These are phyloP conservation scores for Sphaerophoria taeniata DNA, from an alignment of 2,888 invertebrate genomes.

Conservation along the genomic window DNA sequence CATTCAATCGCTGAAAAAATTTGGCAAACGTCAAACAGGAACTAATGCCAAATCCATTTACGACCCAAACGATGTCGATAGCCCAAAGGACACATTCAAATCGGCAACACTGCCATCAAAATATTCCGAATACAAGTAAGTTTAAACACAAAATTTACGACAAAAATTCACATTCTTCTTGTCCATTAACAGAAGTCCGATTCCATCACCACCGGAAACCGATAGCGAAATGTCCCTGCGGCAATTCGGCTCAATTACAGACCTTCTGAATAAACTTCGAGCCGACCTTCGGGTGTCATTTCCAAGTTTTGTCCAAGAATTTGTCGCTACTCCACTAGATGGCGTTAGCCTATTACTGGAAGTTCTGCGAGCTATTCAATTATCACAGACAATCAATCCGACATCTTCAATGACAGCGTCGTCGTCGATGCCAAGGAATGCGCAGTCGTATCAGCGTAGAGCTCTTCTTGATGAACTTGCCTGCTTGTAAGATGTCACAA, in stretches of 20 bases:
- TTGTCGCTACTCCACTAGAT: constrained; percentile 93
- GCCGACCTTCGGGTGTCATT: constrained; percentile 94
- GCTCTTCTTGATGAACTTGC: constrained; percentile 94
- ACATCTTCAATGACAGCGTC: constrained; percentile 78
- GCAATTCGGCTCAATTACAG: constrained; percentile 94
- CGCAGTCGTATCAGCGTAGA: constrained; percentile 88
- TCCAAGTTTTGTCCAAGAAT: constrained; percentile 97
- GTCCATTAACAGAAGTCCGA: constrained; percentile 85
- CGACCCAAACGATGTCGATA: constrained; percentile 78
- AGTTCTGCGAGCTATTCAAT: constrained; percentile 92
- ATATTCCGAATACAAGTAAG: constrained; percentile 82
- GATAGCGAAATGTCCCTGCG: constrained; percentile 93
- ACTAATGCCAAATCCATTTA: constrained; percentile 81
- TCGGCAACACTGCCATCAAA: constrained; percentile 81
- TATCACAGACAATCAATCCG: constrained; percentile 88
- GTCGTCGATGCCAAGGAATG: constrained; percentile 83
- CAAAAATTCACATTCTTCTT: background rate
- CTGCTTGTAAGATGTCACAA: constrained; percentile 86
- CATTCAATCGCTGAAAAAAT: constrained; percentile 90
- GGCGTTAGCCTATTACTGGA: constrained; percentile 93
- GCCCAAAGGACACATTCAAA: constrained; percentile 78
- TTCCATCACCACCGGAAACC: constrained; percentile 85
- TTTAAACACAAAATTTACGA: constrained; percentile 1
- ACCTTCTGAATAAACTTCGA: constrained; percentile 92
- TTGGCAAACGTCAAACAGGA: constrained; percentile 84